These are phyloP conservation scores for Erinaceus europaeus DNA, from an alignment of 2,113 vertebrate species.

Conservation along the genomic window DNA sequence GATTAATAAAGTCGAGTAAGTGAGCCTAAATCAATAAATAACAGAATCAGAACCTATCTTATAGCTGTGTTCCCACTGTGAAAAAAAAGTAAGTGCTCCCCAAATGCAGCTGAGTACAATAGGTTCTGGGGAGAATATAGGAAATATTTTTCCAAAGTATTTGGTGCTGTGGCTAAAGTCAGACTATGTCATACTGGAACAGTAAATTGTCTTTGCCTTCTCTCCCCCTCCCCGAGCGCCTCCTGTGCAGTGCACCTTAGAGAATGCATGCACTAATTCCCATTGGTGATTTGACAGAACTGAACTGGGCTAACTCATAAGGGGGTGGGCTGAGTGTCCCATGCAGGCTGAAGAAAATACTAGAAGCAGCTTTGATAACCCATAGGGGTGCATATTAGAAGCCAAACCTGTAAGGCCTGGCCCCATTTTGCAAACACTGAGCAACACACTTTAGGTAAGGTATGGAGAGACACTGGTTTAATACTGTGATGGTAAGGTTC, in stretches of 20 bases:
- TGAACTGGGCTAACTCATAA: too few relatives aligned
- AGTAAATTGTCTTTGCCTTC: background rate
- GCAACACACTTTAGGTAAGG: background rate
- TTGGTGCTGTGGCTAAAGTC: background rate
- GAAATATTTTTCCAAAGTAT: background rate
- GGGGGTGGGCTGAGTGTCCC: too few relatives aligned
- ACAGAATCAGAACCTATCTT: background rate
- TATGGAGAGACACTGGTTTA: background rate
- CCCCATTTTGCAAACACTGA: background rate
- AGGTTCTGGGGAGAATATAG: background rate
- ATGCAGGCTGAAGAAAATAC: too few relatives aligned
- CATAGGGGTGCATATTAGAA: fast-evolving
- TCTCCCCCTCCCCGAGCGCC: background rate
- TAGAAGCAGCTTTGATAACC: too few relatives aligned
- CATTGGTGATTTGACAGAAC: background rate
- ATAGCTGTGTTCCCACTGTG: background rate
- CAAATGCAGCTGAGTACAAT: background rate
- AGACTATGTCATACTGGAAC: background rate
- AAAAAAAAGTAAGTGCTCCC: background rate
- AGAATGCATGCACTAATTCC: background rate
- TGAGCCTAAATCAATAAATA: background rate
- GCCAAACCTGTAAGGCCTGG: too few relatives aligned
- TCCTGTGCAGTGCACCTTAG: background rate
- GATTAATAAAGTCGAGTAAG: background rate
- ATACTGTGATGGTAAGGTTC: background rate